Evolutionary conservation across 2,888 invertebrate genomes (phyloP), one percentile per base, ranked within the genome.

Genomic region (Lasioglossum malachurum): DNA sequence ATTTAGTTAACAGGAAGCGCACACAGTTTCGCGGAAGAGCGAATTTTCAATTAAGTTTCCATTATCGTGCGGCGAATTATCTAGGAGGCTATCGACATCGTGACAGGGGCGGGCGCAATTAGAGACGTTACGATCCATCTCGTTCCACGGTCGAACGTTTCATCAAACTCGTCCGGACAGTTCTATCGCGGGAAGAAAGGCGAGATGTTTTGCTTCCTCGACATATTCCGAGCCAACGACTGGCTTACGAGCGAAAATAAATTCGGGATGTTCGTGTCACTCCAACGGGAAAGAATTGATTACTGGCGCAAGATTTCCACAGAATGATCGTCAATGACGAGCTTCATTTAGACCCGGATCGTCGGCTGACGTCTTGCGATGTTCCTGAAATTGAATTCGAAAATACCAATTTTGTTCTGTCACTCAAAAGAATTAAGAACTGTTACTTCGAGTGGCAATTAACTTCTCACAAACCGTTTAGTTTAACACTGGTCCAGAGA

Each of bases 251-350:
- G 23, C 5, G 74, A 78, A 53, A 80, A 85, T 80, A 86, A 77
- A 86, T 79, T 79, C 72, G 10, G 14, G 41, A 71, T 60, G 35
- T 80, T 38, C 57, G 76, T 72, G 60, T 49, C 31, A 71, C 8
- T 53, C 12, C 69, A 46, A 16, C 46, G 71, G 41, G 49, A 23
- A 76, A 27, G 35, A 75, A 85, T 85, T 87, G 84, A 85, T 19
- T 69, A 71, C 27, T 60, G 3, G 0, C 44, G 38, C 75, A 87
- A 85, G 82, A 83, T 84, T 87, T 82, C 57, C 85, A 78, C 85
- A 83, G 64, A 71, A 38, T 44, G 78, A 85, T 85, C 87, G 64
- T 38, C 76, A 60, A 57, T 60, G 67, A 49, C 60, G 69, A 75
- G 46, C 16, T 4, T 14, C 71, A 71, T 82, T 85, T 78, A 80